phyloP scores from a whole-genome alignment of 2,797 vertebrate species.

The Lagodon rhomboides region DNA sequence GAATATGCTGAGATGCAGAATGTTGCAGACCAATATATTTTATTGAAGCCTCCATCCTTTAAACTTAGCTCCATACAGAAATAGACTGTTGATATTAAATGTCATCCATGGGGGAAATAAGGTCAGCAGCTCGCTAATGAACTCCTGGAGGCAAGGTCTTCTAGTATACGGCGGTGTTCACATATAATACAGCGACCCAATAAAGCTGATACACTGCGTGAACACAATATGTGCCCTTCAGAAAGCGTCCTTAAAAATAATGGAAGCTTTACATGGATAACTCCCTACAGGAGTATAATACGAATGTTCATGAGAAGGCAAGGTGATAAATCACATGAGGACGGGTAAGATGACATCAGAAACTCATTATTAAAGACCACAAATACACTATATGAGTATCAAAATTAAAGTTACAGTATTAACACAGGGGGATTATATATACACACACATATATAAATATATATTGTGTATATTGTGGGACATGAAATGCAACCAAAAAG shows the following conservation, averaged over 20 bases:
- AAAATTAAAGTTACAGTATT: not conserved
- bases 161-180: conserved; percentile 28
- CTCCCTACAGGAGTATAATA: not conserved
- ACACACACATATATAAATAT: too few species aligned
- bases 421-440: not conserved
- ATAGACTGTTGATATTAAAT: conserved; percentile 78
- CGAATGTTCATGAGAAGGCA: not conserved
- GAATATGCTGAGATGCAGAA: conserved; percentile 25
- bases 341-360: not conserved
- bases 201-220: not conserved
- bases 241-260: not conserved
- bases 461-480: too few species aligned
- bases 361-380: not conserved
- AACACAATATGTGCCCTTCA: conserved; percentile 19
- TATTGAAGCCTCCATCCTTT: conserved; percentile 45
- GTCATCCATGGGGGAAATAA: conserved; percentile 71
- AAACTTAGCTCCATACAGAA: conserved; percentile 63
- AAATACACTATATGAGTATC: not conserved
- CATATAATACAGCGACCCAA: conserved; percentile 5
- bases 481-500: too few species aligned
- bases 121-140: conserved; percentile 63
- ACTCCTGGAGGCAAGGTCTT: conserved; percentile 37
- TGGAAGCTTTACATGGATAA: not conserved
- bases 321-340: not conserved
- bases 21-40: conserved; percentile 19